These are phyloP conservation scores for Rhingia rostrata DNA, from an alignment of 2,888 invertebrate genomes.

Conservation along the genomic window DNA sequence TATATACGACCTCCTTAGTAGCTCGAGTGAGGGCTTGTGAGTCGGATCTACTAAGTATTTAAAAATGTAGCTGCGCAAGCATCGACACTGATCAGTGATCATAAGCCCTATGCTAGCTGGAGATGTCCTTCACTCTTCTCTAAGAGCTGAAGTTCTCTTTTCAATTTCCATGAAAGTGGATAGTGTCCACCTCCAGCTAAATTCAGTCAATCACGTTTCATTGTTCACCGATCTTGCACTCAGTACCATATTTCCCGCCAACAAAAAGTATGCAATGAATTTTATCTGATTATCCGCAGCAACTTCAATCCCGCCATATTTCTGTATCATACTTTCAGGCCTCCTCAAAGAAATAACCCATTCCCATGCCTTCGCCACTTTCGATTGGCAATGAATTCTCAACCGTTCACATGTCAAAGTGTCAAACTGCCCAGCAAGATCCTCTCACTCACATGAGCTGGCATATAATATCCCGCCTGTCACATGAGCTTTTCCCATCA, in stretches of 20 bases:
- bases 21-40: too few species aligned
- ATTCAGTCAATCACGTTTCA: not conserved
- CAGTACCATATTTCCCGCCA: not conserved
- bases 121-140: too few species aligned
- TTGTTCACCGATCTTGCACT: not conserved
- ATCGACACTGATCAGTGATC: too few species aligned
- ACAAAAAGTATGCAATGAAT: constrained; percentile 59
- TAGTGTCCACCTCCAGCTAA: too few species aligned
- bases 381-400: constrained; percentile 15
- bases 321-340: constrained; percentile 43
- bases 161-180: too few species aligned
- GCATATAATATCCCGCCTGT: constrained; percentile 25
- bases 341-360: not conserved
- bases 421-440: constrained; percentile 27
- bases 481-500: constrained; percentile 27
- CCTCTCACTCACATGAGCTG: constrained; percentile 21
- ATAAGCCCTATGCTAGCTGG: too few species aligned
- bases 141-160: too few species aligned
- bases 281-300: not conserved
- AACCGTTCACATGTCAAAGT: constrained; percentile 51
- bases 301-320: not conserved
- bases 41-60: too few species aligned
- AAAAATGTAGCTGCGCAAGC: too few species aligned
- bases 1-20: too few species aligned
- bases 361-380: not conserved